These are phyloP conservation scores for Tachypleus tridentatus DNA, from an alignment of 1,140 invertebrate species.

Conservation along the genomic window DNA sequence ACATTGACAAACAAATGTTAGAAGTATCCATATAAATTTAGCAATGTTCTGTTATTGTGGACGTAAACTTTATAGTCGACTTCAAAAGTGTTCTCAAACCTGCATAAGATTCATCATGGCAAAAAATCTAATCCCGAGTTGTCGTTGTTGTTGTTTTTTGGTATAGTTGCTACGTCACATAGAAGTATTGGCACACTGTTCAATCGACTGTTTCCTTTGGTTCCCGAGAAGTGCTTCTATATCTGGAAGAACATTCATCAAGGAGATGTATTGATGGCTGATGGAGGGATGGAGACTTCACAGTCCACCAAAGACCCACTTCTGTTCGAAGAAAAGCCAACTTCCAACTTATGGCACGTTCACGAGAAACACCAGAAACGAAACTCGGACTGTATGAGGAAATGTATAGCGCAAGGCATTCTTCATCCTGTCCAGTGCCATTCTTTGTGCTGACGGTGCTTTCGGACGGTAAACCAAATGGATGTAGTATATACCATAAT, in stretches of 20 bases:
- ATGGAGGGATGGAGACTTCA: conserved; percentile 5
- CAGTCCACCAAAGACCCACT: not conserved
- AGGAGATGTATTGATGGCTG: conserved; percentile 1
- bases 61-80: too few relatives aligned
- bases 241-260: not conserved
- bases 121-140: too few relatives aligned
- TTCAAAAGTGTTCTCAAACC: too few relatives aligned
- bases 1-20: too few relatives aligned
- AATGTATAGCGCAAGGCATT: conserved; percentile 29
- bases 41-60: too few relatives aligned
- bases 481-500: too few relatives aligned
- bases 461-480: too few relatives aligned
- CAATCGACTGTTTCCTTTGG: conserved; percentile 20
- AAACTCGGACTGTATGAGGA: conserved; percentile 29
- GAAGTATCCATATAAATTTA: too few relatives aligned
- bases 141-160: too few relatives aligned
- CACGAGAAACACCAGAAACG: conserved; percentile 21
- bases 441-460: conserved; percentile 30
- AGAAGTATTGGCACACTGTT: conserved; percentile 17
- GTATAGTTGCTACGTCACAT: too few relatives aligned
- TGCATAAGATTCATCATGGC: too few relatives aligned
- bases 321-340: not conserved
- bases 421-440: conserved; percentile 32
- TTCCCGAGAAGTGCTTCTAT: conserved; percentile 9
- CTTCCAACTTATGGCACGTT: not conserved